Conservation (phyloP, 2,113 vertebrate species). For the Ardeotis arabs region DNA sequence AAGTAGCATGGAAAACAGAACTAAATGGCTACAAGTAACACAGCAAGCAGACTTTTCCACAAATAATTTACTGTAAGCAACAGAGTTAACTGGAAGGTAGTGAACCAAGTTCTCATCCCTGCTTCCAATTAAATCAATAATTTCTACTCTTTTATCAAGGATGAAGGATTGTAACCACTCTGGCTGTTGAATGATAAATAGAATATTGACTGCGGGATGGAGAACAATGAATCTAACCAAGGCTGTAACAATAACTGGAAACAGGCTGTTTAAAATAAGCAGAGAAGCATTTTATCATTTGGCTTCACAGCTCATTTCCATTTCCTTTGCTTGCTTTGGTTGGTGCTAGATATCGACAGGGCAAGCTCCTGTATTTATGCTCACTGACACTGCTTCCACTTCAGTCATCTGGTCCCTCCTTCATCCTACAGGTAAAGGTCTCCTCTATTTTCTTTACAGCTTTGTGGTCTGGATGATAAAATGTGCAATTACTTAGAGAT, state of each 20-base stretch:
- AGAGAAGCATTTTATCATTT: neutral
- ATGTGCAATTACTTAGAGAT: neutral
- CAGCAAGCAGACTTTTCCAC: neutral
- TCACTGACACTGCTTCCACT: neutral
- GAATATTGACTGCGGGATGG: neutral
- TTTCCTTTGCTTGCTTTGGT: neutral
- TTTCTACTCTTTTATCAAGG: neutral
- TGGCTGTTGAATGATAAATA: neutral
- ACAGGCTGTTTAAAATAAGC: neutral
- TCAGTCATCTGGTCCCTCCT: neutral
- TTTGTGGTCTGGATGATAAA: neutral
- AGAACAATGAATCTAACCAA: neutral
- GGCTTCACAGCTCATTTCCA: neutral
- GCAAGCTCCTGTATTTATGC: neutral
- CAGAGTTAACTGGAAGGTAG: neutral
- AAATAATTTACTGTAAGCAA: neutral
- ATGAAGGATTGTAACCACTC: neutral
- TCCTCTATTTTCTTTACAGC: neutral
- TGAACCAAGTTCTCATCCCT: neutral
- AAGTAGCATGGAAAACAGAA: neutral
- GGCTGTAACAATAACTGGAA: neutral
- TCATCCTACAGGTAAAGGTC: neutral
- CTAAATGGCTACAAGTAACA: neutral
- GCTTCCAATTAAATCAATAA: slow-evolving; percentile 4
- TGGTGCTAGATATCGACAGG: neutral